A percentile compares a stretch with the other conserved stretches of the same genome.
phyloP scores from a whole-genome alignment of 2,113 vertebrate species.

The Vidua macroura region DNA sequence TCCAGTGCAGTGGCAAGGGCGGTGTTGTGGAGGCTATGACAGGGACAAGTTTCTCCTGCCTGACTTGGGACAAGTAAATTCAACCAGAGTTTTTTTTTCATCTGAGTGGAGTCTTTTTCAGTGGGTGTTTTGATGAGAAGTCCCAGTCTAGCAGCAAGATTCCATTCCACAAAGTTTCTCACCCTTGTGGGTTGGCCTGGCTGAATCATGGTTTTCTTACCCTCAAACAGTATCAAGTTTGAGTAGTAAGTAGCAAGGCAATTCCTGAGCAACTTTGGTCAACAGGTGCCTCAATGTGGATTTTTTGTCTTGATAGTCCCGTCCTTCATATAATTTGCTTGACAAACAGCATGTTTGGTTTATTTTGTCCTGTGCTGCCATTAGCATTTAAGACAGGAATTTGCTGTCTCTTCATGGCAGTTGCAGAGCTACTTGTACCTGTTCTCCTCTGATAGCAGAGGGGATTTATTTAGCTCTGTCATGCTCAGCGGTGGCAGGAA shows the following conservation, averaged over 20 bases:
- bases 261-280: background rate
- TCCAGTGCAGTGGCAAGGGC: background rate
- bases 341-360: background rate
- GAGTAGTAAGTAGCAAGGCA: background rate
- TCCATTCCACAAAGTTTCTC: background rate
- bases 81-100: background rate
- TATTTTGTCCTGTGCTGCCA: background rate
- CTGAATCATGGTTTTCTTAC: background rate
- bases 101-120: background rate
- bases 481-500: background rate
- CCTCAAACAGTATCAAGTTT: background rate
- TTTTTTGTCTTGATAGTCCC: background rate
- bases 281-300: background rate
- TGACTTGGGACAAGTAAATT: background rate
- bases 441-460: background rate
- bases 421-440: background rate
- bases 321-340: background rate
- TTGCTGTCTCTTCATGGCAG: background rate
- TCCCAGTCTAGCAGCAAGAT: background rate
- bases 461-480: background rate
- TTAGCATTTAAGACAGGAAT: background rate
- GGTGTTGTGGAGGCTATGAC: background rate
- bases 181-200: background rate
- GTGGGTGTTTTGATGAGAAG: background rate
- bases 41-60: background rate